phyloP scores from a whole-genome alignment of 2,888 invertebrate species.

The Dasysyrphus albostriatus region DNA sequence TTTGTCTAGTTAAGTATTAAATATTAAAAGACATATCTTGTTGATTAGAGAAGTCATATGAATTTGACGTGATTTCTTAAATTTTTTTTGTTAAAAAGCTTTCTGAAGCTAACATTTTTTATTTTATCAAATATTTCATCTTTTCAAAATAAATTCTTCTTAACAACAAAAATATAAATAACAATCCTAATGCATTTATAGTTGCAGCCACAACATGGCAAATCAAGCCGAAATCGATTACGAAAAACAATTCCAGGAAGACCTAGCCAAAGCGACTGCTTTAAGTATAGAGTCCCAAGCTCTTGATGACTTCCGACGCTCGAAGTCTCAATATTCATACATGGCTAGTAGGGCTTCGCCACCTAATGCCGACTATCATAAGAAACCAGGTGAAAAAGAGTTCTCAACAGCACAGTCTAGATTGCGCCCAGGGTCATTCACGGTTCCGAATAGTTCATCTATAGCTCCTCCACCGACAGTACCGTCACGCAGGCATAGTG shows the following conservation, averaged over 20 bases:
- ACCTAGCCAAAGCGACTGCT: slow-evolving; percentile 94
- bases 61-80: no score
- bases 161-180: not conserved
- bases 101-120: no score
- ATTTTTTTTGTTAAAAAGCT: no score
- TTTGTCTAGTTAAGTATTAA: no score
- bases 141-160: not conserved
- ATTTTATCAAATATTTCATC: no score
- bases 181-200: slow-evolving; percentile 2
- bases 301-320: slow-evolving; percentile 91
- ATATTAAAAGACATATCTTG: no score
- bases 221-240: slow-evolving; percentile 86
- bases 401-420: slow-evolving; percentile 77
- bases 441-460: slow-evolving; percentile 80
- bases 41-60: no score
- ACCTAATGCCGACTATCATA: slow-evolving; percentile 34
- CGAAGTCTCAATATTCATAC: slow-evolving; percentile 83
- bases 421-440: slow-evolving; percentile 86
- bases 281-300: slow-evolving; percentile 94
- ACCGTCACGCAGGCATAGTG: slow-evolving; percentile 78
- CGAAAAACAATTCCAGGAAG: slow-evolving; percentile 93
- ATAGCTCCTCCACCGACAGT: slow-evolving; percentile 84
- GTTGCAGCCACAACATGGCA: slow-evolving; percentile 79
- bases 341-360: slow-evolving; percentile 39
- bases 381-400: slow-evolving; percentile 42